These are phyloP conservation scores for Oryctes rhinoceros DNA, from an alignment of 1,140 invertebrate species.

Conservation along the genomic window DNA sequence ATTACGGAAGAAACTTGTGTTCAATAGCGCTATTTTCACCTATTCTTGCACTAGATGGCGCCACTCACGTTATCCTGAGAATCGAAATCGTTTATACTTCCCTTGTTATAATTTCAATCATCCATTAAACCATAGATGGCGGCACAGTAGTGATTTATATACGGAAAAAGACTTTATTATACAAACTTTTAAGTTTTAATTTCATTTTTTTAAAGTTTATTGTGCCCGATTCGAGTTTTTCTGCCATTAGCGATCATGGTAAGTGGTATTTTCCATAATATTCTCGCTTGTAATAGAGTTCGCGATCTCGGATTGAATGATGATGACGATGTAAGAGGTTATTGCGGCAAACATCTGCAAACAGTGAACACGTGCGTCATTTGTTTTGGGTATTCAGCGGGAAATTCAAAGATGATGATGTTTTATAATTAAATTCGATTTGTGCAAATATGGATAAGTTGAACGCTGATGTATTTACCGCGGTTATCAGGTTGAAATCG, in stretches of 20 bases:
- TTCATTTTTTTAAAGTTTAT: background rate
- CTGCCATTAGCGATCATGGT: background rate
- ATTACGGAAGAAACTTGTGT: no score
- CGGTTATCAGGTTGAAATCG: background rate
- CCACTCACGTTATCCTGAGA: no score
- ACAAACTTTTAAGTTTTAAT: background rate
- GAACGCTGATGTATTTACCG: no score
- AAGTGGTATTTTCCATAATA: background rate
- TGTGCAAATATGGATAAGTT: background rate
- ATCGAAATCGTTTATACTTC: no score
- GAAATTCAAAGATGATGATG: no score
- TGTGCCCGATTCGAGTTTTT: background rate
- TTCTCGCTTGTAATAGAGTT: background rate
- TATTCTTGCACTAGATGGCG: background rate
- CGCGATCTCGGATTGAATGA: background rate
- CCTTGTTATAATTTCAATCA: no score
- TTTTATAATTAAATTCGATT: no score
- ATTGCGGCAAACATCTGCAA: constrained; percentile 11
- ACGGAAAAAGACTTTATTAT: background rate
- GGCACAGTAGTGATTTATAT: background rate
- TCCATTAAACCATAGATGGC: no score
- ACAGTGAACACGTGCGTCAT: background rate
- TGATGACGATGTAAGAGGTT: constrained; percentile 22
- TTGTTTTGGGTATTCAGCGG: no score
- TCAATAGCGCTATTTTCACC: background rate